These are phyloP conservation scores for Scelioninae gen. 1 DNA, from an alignment of 2,888 invertebrate genomes.

Conservation along the genomic window DNA sequence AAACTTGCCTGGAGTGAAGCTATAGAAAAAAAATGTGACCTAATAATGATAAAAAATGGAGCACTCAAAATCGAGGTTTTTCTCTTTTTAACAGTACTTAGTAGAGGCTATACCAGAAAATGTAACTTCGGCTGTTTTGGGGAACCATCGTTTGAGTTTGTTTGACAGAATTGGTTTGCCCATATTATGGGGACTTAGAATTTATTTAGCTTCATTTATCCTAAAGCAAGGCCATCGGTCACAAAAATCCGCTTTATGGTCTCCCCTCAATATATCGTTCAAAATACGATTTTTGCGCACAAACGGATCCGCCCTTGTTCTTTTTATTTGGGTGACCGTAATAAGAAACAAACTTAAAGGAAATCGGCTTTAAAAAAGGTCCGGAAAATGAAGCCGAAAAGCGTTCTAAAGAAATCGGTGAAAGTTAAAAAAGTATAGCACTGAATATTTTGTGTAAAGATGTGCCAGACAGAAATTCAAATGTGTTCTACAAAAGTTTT, in stretches of 20 bases:
- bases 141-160: slow-evolving; percentile 63
- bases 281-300: slow-evolving; percentile 76
- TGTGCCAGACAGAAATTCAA: slow-evolving; percentile 74
- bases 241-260: slow-evolving; percentile 42
- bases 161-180: slow-evolving; percentile 58
- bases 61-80: slow-evolving; percentile 73
- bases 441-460: slow-evolving; percentile 29
- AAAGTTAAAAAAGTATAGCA: slow-evolving; percentile 60
- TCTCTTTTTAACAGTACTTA: slow-evolving; percentile 61
- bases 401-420: slow-evolving; percentile 28
- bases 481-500: slow-evolving; percentile 78
- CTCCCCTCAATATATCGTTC: slow-evolving; percentile 77
- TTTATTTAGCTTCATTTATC: slow-evolving; percentile 56
- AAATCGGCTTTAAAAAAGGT: slow-evolving; percentile 69
- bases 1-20: slow-evolving; percentile 70
- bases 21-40: slow-evolving; percentile 80
- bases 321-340: slow-evolving; percentile 83
- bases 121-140: slow-evolving; percentile 54
- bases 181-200: slow-evolving; percentile 53
- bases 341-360: slow-evolving; percentile 81
- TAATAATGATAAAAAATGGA: slow-evolving; percentile 83
- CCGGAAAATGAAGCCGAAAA: slow-evolving; percentile 42
- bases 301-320: slow-evolving; percentile 76
- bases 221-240: slow-evolving; percentile 43
- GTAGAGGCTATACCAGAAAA: slow-evolving; percentile 58